Percentiles rank a stretch among this genome's conserved stretches.
phyloP scores from a whole-genome alignment of 92 coral and sea anemone genomes.

The Siderastrea siderea region DNA sequence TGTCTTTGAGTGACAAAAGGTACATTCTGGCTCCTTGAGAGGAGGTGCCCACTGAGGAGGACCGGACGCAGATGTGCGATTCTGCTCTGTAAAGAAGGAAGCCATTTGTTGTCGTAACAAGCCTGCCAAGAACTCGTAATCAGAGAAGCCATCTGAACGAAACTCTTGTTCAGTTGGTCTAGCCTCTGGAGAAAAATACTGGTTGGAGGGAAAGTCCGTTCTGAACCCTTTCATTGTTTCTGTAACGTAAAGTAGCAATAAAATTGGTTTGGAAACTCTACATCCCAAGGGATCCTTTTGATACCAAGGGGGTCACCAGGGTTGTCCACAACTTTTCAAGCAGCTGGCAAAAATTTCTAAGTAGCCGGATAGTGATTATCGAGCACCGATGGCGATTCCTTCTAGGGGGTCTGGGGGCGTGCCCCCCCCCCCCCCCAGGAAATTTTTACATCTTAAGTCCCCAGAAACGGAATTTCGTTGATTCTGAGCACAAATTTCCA shows the following conservation, averaged over 20 bases:
- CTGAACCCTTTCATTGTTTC: not conserved
- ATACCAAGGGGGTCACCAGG: no score
- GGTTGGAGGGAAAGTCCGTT: not conserved
- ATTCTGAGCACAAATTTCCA: no score
- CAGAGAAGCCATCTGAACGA: not conserved
- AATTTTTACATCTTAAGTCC: no score
- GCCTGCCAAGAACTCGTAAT: not conserved
- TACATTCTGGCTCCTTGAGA: conserved; percentile 26
- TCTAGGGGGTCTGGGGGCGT: no score
- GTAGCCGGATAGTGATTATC: no score
- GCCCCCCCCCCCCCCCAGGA: no score
- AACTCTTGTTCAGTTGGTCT: not conserved
- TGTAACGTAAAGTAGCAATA: not conserved
- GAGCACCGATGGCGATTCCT: no score
- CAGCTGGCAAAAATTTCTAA: no score
- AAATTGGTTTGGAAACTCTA: not conserved
- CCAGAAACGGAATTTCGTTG: no score
- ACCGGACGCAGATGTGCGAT: not conserved
- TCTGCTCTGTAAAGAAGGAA: not conserved
- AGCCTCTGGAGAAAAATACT: not conserved
- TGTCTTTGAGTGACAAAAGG: conserved; percentile 47
- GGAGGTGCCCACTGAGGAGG: conserved; percentile 12
- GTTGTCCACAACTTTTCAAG: no score
- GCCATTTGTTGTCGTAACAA: not conserved
- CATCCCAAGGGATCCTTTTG: no score